Conservation (phyloP, 92 coral and sea anemone species). For the Epizoanthus illoricatus region DNA sequence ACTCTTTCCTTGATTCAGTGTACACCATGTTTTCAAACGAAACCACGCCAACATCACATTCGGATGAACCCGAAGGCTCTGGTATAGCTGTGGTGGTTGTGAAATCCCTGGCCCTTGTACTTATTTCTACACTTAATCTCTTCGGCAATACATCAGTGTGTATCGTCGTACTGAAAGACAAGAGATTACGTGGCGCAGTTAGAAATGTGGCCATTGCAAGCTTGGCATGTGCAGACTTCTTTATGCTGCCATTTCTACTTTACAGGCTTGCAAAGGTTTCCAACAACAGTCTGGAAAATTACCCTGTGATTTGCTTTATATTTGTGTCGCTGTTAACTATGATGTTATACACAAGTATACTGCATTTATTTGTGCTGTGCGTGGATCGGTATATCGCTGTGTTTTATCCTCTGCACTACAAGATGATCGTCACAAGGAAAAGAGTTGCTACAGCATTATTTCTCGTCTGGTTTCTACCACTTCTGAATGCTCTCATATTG, state of each 20-base stretch:
- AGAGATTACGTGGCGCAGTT: neutral
- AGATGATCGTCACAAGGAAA: neutral
- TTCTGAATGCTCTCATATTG: neutral
- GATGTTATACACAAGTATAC: neutral
- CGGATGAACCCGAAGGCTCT: neutral
- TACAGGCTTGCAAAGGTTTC: neutral
- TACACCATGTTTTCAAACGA: neutral
- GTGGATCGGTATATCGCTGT: slow-evolving; percentile 15
- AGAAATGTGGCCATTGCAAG: slow-evolving; percentile 14
- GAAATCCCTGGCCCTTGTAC: neutral
- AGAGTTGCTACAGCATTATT: neutral
- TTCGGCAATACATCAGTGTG: slow-evolving; percentile 15
- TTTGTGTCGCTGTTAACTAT: slow-evolving; percentile 5
- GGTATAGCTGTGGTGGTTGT: neutral
- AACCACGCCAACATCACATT: neutral
- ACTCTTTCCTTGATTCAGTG: neutral
- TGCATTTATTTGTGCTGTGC: slow-evolving; percentile 14
- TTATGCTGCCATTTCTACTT: slow-evolving; percentile 6
- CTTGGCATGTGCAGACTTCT: slow-evolving; percentile 14
- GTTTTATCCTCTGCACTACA: slow-evolving; percentile 10
- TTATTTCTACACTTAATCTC: neutral
- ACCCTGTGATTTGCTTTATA: neutral
- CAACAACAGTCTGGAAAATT: neutral
- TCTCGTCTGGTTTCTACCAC: slow-evolving; percentile 13
- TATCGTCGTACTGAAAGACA: slow-evolving; percentile 17